phyloP scores from a whole-genome alignment of 2,888 invertebrate genomes.

The Ethmia dodecea region DNA sequence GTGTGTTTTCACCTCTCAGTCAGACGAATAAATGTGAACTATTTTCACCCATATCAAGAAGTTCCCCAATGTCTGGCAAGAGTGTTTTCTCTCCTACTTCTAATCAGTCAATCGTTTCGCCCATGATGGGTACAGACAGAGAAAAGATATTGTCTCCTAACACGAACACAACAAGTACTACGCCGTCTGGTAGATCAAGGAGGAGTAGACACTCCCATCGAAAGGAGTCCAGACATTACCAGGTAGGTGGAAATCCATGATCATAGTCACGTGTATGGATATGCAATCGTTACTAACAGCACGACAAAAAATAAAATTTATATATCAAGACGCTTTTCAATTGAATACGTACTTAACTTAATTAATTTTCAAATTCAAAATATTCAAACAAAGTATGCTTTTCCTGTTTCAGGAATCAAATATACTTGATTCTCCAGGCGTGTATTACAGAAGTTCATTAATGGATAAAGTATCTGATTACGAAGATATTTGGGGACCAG shows the following conservation, averaged over 20 bases:
- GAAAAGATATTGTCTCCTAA: constrained; percentile 65
- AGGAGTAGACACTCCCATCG: constrained; percentile 77
- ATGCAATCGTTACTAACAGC: constrained; percentile 48
- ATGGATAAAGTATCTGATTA: constrained; percentile 96
- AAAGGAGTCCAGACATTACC: constrained; percentile 85
- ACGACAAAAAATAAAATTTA: too few relatives aligned
- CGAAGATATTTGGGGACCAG: constrained; percentile 94
- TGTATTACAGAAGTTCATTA: constrained; percentile 90
- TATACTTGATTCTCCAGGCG: constrained; percentile 88
- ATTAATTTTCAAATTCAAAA: too few relatives aligned
- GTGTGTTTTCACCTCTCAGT: constrained; percentile 70
- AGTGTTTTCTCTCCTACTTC: constrained; percentile 68
- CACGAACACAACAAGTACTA: constrained; percentile 70
- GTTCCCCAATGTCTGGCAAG: constrained; percentile 67
- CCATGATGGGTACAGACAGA: constrained; percentile 57
- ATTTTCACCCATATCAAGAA: constrained; percentile 67
- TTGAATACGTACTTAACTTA: too few relatives aligned
- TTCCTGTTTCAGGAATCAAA: constrained; percentile 82
- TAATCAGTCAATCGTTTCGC: constrained; percentile 64
- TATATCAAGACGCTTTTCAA: too few relatives aligned
- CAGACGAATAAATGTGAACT: constrained; percentile 72
- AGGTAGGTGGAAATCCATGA: constrained; percentile 60
- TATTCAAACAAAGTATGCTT: neutral
- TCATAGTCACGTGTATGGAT: constrained; percentile 21
- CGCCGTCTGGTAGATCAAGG: constrained; percentile 76